Evolutionary conservation across 2,797 vertebrate species (phyloP).

Genomic region (Nannoperca australis): DNA sequence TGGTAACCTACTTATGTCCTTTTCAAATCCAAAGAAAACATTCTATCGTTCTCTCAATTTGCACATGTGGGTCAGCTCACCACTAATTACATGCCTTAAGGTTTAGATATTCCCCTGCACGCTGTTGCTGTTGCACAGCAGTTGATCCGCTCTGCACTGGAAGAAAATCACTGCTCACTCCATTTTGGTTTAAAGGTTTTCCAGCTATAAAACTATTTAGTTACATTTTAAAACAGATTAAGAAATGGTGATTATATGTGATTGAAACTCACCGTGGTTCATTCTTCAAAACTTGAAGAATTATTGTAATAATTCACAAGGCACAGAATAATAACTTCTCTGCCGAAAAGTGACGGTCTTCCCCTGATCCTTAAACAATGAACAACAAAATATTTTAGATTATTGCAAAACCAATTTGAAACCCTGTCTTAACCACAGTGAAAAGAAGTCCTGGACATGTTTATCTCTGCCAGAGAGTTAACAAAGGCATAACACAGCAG

Average conservation of each 20-base stretch:
- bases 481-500: constrained; percentile 9
- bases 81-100: constrained; percentile 60
- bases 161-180: constrained; percentile 13
- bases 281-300: constrained; percentile 15
- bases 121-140: constrained; percentile 46
- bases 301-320: not conserved
- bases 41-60: constrained; percentile 43
- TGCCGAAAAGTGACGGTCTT: constrained; percentile 29
- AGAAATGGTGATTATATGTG: not conserved
- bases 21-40: constrained; percentile 56
- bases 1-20: constrained; percentile 51
- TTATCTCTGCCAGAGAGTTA: not conserved
- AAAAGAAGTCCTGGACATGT: constrained; percentile 8
- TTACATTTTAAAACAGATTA: constrained; percentile 6
- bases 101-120: constrained; percentile 53
- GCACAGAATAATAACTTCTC: constrained; percentile 12
- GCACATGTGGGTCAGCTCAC: constrained; percentile 64
- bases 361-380: constrained; percentile 22
- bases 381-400: constrained; percentile 18
- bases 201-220: constrained; percentile 34
- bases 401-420: constrained; percentile 27
- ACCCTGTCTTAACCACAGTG: constrained; percentile 14
- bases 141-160: constrained; percentile 19
- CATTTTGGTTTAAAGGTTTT: constrained; percentile 37
- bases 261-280: constrained; percentile 20